Base-by-base conservation (phyloP, 2,888 invertebrate species). In the Choreutis nemorana region DNA sequence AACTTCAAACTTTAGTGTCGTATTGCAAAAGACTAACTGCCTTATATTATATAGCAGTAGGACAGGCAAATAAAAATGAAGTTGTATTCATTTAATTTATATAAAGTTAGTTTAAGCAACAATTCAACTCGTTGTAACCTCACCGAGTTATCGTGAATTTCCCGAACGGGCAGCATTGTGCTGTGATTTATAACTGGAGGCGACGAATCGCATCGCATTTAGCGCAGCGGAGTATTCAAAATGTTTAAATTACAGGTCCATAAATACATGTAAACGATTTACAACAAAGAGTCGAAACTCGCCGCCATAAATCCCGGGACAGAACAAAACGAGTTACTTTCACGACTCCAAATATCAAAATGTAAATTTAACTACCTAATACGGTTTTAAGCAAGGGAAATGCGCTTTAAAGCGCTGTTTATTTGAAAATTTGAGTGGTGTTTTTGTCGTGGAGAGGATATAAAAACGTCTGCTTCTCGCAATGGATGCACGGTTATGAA, bases 321-420 rank as follows among this genome's bases (percentile, higher is more conserved):
- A 39, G 48, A 50, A 56, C 56, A 54, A 55, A 57, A 57, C 58
- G 61, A 59, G 67, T 67, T 60, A 66, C 62, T 62, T 67, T 68
- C 72, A 71, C 72, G 70, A 70, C 63, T 62, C 65, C 62, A 71
- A 71, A 67, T 71, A 71, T 72, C 68, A 71, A 71, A 72, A 71
- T 73, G 73, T 72, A 72, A 73, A 75, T 73, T 71, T 72, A 72
- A 75, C 63, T 67, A 65, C 73, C 72, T 75, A 75, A 73, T 75
- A 63, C 70, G 64, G 55, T 55, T 55, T 62, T 56, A 58, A 64
- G 63, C 55, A 49, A 56, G 57, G 54, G 57, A 57, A 62, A 56
- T 60, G 56, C 57, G 64, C 61, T 67, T 57, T 59, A 62, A 65
- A 67, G 60, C 57, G 52, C 55, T 71, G 67, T 68, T 72, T 70